Evolutionary conservation across 2,888 invertebrate genomes (phyloP).

Genomic region (Conistra vaccinii): DNA sequence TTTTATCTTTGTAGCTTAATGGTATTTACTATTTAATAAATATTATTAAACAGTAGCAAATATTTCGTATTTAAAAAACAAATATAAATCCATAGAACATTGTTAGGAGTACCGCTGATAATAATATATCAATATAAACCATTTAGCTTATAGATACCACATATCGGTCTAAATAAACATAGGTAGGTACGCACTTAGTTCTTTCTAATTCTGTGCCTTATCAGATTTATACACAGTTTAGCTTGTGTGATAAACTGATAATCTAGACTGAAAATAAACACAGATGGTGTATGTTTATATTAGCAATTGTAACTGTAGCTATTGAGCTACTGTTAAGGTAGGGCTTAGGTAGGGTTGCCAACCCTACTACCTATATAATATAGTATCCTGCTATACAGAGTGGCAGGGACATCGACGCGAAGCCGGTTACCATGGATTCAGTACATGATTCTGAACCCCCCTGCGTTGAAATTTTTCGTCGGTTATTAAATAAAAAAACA

Average conservation of each 20-base stretch:
- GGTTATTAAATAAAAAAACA: too few relatives aligned
- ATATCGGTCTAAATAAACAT: constrained; percentile 40
- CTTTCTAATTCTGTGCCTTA: constrained; percentile 34
- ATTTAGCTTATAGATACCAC: constrained; percentile 27
- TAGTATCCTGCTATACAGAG: too few relatives aligned
- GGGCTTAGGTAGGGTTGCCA: too few relatives aligned
- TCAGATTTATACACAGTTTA: constrained; percentile 35
- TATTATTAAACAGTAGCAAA: background rate
- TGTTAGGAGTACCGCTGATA: constrained; percentile 9
- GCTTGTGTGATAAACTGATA: background rate
- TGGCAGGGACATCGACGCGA: too few relatives aligned
- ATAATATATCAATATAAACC: background rate
- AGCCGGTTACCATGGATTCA: too few relatives aligned
- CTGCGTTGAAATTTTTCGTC: too few relatives aligned
- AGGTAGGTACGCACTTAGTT: constrained; percentile 1
- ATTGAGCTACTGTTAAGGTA: too few relatives aligned
- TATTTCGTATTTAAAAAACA: constrained; percentile 19
- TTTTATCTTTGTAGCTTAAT: background rate
- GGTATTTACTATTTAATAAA: background rate
- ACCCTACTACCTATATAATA: too few relatives aligned
- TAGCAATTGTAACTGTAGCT: background rate
- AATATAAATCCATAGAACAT: constrained; percentile 5
- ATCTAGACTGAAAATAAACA: constrained; percentile 21
- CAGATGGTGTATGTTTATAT: background rate
- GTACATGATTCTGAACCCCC: too few relatives aligned